phyloP scores from a whole-genome alignment of 2,113 vertebrate species.

The Pseudolaguvia tuberculata region DNA sequence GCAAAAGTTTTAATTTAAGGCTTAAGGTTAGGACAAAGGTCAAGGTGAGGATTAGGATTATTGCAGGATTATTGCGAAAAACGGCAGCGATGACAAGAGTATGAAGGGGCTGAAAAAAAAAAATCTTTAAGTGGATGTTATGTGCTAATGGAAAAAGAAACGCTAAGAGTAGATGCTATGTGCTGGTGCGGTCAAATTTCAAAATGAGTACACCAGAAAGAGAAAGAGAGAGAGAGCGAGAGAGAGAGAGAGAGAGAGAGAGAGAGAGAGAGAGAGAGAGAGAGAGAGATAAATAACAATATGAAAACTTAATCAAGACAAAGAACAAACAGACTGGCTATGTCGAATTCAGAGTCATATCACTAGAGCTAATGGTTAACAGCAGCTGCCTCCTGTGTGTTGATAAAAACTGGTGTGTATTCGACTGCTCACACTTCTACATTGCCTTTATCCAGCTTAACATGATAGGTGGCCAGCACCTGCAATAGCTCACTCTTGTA shows the following conservation, averaged over 20 bases:
- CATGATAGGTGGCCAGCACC: slow-evolving; percentile 38
- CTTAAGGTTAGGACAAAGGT: slow-evolving; percentile 22
- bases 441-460: slow-evolving; percentile 45
- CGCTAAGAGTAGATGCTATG: slow-evolving; percentile 14
- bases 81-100: slow-evolving; percentile 11
- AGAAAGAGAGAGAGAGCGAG: slow-evolving; percentile 28
- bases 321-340: slow-evolving; percentile 24
- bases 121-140: slow-evolving; percentile 12
- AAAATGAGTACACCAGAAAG: neutral
- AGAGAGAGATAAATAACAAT: slow-evolving; percentile 4
- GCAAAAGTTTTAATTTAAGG: slow-evolving; percentile 7
- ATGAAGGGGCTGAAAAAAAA: neutral
- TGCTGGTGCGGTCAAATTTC: slow-evolving; percentile 6
- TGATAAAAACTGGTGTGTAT: slow-evolving; percentile 44
- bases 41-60: slow-evolving; percentile 41
- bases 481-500: slow-evolving; percentile 33
- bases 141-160: slow-evolving; percentile 25
- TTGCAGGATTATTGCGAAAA: slow-evolving; percentile 15
- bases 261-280: neutral
- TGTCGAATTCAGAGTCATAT: slow-evolving; percentile 13
- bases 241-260: neutral
- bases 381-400: slow-evolving; percentile 45
- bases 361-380: slow-evolving; percentile 51
- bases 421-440: slow-evolving; percentile 36
- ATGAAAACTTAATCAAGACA: neutral